A percentile compares a stretch with the other conserved stretches of the same genome.
Evolutionary conservation across 2,888 invertebrate species (phyloP).

Genomic region (Cephonodes hylas): DNA sequence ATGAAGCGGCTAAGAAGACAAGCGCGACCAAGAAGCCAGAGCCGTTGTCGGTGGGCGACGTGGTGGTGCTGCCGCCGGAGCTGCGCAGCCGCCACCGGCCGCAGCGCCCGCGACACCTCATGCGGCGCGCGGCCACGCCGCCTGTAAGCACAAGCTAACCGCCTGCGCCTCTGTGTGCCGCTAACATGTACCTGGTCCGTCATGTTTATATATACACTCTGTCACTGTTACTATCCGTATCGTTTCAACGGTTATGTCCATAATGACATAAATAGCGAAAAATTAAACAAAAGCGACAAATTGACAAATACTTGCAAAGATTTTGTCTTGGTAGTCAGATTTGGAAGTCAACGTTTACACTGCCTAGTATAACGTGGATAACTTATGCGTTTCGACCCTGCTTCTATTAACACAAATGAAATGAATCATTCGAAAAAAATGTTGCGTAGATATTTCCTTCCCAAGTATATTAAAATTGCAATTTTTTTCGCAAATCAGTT

Average conservation of each 20-base stretch:
- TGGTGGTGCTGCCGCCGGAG: slow-evolving; percentile 70
- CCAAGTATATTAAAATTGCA: no score
- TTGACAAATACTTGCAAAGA: no score
- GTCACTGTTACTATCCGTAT: not conserved
- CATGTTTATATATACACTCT: slow-evolving; percentile 43
- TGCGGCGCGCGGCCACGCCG: slow-evolving; percentile 79
- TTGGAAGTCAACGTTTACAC: no score
- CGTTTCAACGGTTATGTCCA: not conserved
- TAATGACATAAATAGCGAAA: no score
- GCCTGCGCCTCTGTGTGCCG: slow-evolving; percentile 73
- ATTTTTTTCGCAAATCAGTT: not conserved
- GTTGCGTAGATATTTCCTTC: no score
- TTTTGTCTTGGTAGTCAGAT: no score
- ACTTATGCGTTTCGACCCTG: no score
- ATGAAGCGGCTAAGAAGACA: slow-evolving; percentile 47
- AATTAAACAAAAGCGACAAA: no score
- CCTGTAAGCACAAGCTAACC: slow-evolving; percentile 78
- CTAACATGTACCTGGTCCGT: slow-evolving; percentile 76
- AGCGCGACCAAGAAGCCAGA: slow-evolving; percentile 47
- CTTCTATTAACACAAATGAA: no score
- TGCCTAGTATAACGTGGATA: no score
- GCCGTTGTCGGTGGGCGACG: slow-evolving; percentile 65
- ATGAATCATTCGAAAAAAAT: no score
- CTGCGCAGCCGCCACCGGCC: slow-evolving; percentile 68
- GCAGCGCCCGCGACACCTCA: slow-evolving; percentile 71